Evolutionary conservation across 2,113 vertebrate genomes (phyloP), one percentile per base, ranked within the genome.

Genomic region (Prionailurus viverrinus): DNA sequence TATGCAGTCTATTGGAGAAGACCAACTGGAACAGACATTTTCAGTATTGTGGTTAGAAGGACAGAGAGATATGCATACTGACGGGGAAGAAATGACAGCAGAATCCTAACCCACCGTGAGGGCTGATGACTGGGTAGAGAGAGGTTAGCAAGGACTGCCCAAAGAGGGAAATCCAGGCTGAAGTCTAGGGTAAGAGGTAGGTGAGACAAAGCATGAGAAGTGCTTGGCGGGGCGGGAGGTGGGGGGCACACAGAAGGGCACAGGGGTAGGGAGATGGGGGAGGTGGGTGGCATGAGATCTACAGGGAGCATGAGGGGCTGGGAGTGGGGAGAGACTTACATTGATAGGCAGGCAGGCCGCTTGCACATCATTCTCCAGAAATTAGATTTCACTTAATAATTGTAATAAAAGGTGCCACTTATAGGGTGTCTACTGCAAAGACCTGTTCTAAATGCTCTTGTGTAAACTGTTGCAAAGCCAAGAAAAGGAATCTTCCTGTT

Each of bases 291-390:
- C 7, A 18, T 15, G 5, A 31, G 21, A 18, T 1, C 74, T 63
- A 0, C 3, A 25, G 4, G 16, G 15, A 53, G 4, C 23, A 0
- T 21, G 8, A 33, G 5, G 12, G 21, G 6, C 82, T 1, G 0
- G 5, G 23, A 8, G 8, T 65, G 21, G 48, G 29, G 33, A 45
- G 18, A 21, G 18, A n/a, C 33, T 61, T 19, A 15, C 81, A 18
- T 6, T 8, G 12, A 16, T 31, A 76, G 27, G 73, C 73, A 76
- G 48, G 31, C 61, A 73, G 36, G 21, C 36, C 4, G 53, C 7
- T n/a, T 14, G 3, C 0, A 19, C 15, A 13, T 33, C 29, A 15
- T 27, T 80, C 69, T 76, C 0, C 6, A 48, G 27, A 84, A 78
- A 53, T 45, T n/a, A 82, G 27, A n/a, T 36, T 69, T 93, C 2